Percentiles rank a stretch among this genome's conserved stretches.
Conservation (phyloP, 1,140 invertebrate species). For the Rhopalosiphum padi region DNA sequence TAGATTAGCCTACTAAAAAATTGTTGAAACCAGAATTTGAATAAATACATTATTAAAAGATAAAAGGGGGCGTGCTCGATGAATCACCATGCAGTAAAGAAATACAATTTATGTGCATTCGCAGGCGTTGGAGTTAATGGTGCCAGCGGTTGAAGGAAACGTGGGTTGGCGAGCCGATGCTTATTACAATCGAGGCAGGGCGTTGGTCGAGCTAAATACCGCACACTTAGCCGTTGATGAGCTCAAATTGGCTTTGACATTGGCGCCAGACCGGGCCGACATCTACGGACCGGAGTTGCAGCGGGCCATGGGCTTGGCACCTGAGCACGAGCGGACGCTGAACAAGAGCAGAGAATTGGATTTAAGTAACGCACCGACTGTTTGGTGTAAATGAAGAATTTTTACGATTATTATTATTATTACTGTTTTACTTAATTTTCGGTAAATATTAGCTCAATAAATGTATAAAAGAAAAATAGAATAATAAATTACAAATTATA, state of each 20-base stretch:
- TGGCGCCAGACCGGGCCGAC: not conserved
- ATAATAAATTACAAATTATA: too few species aligned
- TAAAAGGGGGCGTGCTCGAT: too few species aligned
- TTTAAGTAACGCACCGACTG: not conserved
- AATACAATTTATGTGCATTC: not conserved
- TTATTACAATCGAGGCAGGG: conserved; percentile 35
- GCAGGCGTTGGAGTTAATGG: conserved; percentile 59
- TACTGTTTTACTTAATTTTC: not conserved
- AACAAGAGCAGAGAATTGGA: not conserved
- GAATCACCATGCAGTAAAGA: too few species aligned
- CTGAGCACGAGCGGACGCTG: not conserved
- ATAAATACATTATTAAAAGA: too few species aligned
- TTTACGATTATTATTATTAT: not conserved
- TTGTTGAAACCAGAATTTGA: too few species aligned
- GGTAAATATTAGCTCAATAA: not conserved
- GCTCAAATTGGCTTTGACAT: not conserved
- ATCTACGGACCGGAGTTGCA: not conserved
- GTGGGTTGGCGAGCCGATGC: conserved; percentile 49
- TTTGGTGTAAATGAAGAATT: conserved; percentile 38
- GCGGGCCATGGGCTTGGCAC: not conserved
- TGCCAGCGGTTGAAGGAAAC: conserved; percentile 46
- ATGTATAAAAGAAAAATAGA: too few species aligned
- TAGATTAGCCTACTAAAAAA: too few species aligned
- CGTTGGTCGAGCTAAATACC: conserved; percentile 22
- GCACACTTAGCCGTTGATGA: conserved; percentile 24